Evolutionary conservation across 2,888 invertebrate species (phyloP), one percentile per base, ranked within the genome.

Genomic region (Sturmia bella): DNA sequence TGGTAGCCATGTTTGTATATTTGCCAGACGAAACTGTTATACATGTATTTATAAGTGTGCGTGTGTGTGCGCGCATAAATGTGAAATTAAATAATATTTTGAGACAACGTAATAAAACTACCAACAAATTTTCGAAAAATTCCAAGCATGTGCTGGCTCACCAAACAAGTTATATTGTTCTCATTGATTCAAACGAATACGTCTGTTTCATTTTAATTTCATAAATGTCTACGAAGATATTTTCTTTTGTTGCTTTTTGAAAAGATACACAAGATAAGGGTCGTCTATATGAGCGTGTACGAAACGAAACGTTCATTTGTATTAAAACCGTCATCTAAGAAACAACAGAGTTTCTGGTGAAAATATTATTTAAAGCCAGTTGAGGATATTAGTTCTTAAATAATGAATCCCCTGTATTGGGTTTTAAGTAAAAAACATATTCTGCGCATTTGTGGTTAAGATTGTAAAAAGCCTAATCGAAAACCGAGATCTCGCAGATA

Each of bases 381-480:
- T n/a, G 37, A 15, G 39, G 1, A 24, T 19, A 56, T 2, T n/a
- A 24, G 19, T 19, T 19, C 15, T 9, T n/a, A n/a, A n/a, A n/a
- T n/a, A n/a, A n/a, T n/a, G n/a, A n/a, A n/a, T n/a, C n/a, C n/a
- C n/a, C n/a, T n/a, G n/a, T n/a, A n/a, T n/a, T n/a, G n/a, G 19
- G 13, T 15, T 11, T 5, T 0, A 32, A 63, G 12, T 13, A 37
- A 32, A 43, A 54, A 54, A 66, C 68, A 54, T 86, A 87, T 88
- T 90, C 90, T 90, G 90, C 85, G 86, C 90, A 90, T 90, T 90
- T 90, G 90, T 88, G 90, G 90, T 87, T 87, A 84, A 89, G 89
- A 88, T 88, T 80, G 83, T 83, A 87, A 87, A 87, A 88, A 52
- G 13, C 63, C 43, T 56, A 52, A 81, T 90, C 89, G 89, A 86